Evolutionary conservation across 1,140 invertebrate species (phyloP).

Genomic region (Agrilus planipennis): DNA sequence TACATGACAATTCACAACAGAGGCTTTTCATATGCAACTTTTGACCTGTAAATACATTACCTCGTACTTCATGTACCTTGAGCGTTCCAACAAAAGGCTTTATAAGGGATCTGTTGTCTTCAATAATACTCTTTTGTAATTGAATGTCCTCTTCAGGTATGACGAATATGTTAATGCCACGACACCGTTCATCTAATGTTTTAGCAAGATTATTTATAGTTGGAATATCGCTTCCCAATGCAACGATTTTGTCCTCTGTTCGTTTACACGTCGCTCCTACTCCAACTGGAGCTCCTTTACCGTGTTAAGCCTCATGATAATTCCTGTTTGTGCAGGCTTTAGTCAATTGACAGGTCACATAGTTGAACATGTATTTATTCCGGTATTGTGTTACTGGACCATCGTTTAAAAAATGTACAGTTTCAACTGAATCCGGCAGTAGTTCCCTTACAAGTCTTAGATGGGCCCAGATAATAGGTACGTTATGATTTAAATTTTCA

Average conservation of each 20-base stretch:
- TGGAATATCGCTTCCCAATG: background rate
- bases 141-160: too few relatives aligned
- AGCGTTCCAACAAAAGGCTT: too few relatives aligned
- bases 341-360: background rate
- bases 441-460: background rate
- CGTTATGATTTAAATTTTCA: background rate
- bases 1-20: too few relatives aligned
- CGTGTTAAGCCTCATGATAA: background rate
- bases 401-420: background rate
- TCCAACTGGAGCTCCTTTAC: background rate
- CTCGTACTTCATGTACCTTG: too few relatives aligned
- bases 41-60: too few relatives aligned
- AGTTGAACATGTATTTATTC: conserved; percentile 1
- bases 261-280: background rate
- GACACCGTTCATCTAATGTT: background rate
- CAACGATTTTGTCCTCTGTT: background rate
- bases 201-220: background rate
- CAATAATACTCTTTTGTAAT: too few relatives aligned
- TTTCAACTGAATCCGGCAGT: background rate
- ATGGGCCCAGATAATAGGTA: background rate
- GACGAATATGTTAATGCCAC: too few relatives aligned
- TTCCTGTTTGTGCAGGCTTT: background rate
- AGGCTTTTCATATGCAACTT: too few relatives aligned
- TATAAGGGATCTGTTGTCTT: too few relatives aligned
- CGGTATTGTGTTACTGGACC: background rate